These are phyloP conservation scores for Synchiropus splendidus DNA, from an alignment of 2,113 vertebrate genomes.

Conservation along the genomic window DNA sequence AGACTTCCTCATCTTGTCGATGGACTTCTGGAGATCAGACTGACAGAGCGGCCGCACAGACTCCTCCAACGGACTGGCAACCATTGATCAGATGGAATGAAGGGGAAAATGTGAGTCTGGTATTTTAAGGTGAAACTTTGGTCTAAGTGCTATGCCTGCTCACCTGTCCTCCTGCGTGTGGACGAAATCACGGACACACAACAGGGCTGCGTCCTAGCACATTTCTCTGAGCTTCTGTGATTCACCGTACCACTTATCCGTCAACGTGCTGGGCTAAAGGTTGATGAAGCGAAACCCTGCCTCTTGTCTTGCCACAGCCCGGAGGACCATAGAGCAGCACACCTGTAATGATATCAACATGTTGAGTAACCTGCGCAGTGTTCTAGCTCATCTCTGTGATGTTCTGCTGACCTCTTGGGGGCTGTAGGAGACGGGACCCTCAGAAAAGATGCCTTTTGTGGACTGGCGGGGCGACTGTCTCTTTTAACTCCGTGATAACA, in stretches of 20 bases:
- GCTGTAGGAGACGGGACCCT: slow-evolving; percentile 87
- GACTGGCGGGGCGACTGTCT: slow-evolving; percentile 91
- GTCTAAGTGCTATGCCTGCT: neutral
- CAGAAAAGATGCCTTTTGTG: slow-evolving; percentile 93
- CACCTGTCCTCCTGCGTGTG: slow-evolving; percentile 58
- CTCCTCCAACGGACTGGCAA: slow-evolving; percentile 72
- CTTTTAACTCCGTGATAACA: slow-evolving; percentile 91
- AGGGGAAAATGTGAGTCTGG: too few species aligned
- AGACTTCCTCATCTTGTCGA: slow-evolving; percentile 86
- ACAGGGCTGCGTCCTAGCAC: slow-evolving; percentile 87
- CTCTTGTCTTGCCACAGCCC: slow-evolving; percentile 95
- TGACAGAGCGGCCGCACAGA: slow-evolving; percentile 81
- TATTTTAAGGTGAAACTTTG: too few species aligned
- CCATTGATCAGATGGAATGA: neutral
- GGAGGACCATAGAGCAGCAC: slow-evolving; percentile 93
- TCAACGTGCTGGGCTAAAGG: slow-evolving; percentile 91
- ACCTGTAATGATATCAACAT: slow-evolving; percentile 59
- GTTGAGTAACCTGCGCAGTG: too few species aligned
- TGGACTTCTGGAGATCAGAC: slow-evolving; percentile 76
- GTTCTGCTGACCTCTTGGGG: slow-evolving; percentile 81
- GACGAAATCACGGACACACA: slow-evolving; percentile 87
- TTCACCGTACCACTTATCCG: slow-evolving; percentile 97
- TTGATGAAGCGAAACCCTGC: slow-evolving; percentile 96
- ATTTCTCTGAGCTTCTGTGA: slow-evolving; percentile 94
- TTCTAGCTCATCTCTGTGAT: neutral